Conservation (phyloP, 2,888 invertebrate species). For the Girardia tigrina region DNA sequence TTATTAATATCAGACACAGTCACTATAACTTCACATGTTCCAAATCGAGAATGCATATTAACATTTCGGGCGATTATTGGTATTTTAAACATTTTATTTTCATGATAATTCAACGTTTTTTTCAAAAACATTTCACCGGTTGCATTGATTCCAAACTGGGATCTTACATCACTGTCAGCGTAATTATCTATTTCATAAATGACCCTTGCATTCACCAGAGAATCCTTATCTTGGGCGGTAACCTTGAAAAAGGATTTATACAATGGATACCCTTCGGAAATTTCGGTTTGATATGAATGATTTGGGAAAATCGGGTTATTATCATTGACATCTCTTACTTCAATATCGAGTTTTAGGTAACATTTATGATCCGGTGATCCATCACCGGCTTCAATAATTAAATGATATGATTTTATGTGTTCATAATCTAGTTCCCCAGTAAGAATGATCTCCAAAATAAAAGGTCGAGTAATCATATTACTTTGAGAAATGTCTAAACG, state of each 20-base stretch:
- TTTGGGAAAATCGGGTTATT: background rate
- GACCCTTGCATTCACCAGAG: background rate
- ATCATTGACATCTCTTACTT: slow-evolving; percentile 18
- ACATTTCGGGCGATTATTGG: background rate
- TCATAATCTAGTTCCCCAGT: slow-evolving; percentile 4
- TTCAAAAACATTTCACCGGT: background rate
- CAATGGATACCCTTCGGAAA: background rate
- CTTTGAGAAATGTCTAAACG: background rate
- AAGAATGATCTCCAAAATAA: background rate
- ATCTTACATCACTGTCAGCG: background rate
- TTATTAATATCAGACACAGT: background rate
- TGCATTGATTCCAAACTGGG: background rate
- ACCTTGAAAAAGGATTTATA: background rate
- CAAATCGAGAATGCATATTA: slow-evolving; percentile 2
- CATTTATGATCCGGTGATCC: background rate
- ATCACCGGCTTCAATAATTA: background rate
- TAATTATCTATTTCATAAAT: slow-evolving; percentile 18
- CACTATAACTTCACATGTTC: background rate
- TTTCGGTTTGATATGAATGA: background rate
- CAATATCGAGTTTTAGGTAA: background rate
- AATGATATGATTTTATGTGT: background rate
- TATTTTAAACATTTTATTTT: background rate
- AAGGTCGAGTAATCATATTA: slow-evolving; percentile 6
- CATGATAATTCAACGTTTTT: slow-evolving; percentile 2
- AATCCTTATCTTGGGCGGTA: background rate